These are phyloP conservation scores for Pogonomyrmex barbatus DNA, from an alignment of 1,140 invertebrate species.

Conservation along the genomic window DNA sequence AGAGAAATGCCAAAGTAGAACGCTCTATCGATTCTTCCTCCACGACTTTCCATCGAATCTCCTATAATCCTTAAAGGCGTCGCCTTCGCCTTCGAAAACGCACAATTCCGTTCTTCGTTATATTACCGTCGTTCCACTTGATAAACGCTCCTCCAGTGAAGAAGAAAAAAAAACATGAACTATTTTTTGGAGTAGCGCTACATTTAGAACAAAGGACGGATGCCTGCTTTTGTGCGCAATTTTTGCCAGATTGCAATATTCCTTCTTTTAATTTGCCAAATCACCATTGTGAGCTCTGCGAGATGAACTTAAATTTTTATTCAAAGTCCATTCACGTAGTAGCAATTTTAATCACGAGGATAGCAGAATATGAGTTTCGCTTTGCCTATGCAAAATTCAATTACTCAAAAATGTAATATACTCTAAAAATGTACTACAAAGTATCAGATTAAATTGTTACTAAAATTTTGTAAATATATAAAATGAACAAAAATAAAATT, in stretches of 20 bases:
- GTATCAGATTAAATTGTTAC: neutral
- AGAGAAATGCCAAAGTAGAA: constrained; percentile 56
- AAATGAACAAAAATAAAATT: neutral
- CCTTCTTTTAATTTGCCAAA: constrained; percentile 36
- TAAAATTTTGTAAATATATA: neutral
- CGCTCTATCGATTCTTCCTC: constrained; percentile 34
- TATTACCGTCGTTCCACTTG: constrained; percentile 58
- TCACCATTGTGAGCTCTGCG: neutral
- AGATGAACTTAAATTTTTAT: constrained; percentile 21
- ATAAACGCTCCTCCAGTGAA: constrained; percentile 38
- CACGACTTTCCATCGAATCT: constrained; percentile 39
- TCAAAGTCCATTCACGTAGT: constrained; percentile 11
- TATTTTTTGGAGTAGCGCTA: constrained; percentile 3
- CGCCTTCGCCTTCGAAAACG: constrained; percentile 25
- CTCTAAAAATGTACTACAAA: neutral
- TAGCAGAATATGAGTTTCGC: neutral
- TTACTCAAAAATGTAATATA: constrained; percentile 21
- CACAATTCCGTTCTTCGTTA: constrained; percentile 52
- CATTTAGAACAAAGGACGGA: constrained; percentile 34
- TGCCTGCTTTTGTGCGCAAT: constrained; percentile 36
- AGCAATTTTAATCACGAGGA: constrained; percentile 13
- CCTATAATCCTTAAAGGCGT: constrained; percentile 54
- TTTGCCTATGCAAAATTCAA: neutral
- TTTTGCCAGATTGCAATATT: neutral
- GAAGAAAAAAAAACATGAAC: neutral